Evolutionary conservation across 2,888 invertebrate genomes (phyloP), one percentile per base, ranked within the genome.

Genomic region (Mythimna impura): DNA sequence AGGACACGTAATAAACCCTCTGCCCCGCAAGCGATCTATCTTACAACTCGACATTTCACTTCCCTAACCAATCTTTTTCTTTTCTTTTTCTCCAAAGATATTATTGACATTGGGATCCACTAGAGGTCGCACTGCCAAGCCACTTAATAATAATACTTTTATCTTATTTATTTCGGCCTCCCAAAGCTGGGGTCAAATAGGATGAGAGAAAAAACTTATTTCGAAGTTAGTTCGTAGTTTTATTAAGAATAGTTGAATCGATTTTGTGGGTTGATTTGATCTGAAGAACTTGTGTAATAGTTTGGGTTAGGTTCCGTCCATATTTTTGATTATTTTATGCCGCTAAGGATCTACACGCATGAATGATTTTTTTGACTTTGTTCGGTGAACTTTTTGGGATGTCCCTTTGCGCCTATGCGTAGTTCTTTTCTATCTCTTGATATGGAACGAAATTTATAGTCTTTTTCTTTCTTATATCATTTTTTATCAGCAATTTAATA

Each of bases 1-100:
- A 0, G 34, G 0, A 76, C 61, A 80, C 72, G 72, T 58, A 80
- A 71, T 77, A 78, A 7, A 34, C 25, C n/a, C 76, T 14, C 20
- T 10, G 10, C 30, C 60, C 54, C 52, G 54, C 64, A 58, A 79
- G 63, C 81, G 66, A 80, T 79, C 67, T 57, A 67, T 84, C 85
- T 86, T 78, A 73, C 69, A 71, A 78, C 60, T 54, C 60, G 78
- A 85, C 84, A 78, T 82, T 86, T 89, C 86, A 85, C 88, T 90
- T 84, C 81, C 76, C 67, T 62, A 84, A 75, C 74, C 86, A 83
- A 88, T 88, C 86, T 81, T 79, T 86, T 80, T 80, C 78, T 64
- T 81, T 72, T 71, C 68, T 79, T 74, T 76, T 73, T 63, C 67
- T 77, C 43, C 58, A 79, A 81, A 80, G 77, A 82, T 83, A 85